These are phyloP conservation scores for Fistularia commersonii DNA, from an alignment of 2,797 vertebrate species.

Conservation along the genomic window DNA sequence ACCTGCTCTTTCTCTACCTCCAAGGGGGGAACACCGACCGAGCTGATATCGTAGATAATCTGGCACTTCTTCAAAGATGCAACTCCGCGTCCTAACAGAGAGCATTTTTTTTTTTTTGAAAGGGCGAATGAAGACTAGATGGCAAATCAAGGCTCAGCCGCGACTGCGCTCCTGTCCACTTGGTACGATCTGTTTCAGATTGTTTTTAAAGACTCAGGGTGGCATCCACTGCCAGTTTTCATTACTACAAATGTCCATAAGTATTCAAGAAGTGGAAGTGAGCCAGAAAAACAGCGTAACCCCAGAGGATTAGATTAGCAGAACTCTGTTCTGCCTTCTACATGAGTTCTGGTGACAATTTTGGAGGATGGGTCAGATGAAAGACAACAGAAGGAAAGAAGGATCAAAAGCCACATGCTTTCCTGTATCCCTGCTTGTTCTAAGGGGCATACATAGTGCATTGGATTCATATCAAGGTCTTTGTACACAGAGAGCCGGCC, in stretches of 20 bases:
- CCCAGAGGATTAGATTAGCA: conserved; percentile 64
- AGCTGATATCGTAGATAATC: conserved; percentile 58
- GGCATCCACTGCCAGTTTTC: conserved; percentile 55
- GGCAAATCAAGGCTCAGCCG: conserved; percentile 51
- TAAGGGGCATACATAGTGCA: conserved; percentile 77
- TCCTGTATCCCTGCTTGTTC: conserved; percentile 73
- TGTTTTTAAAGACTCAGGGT: conserved; percentile 55
- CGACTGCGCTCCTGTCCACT: conserved; percentile 44
- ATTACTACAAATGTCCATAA: conserved; percentile 64
- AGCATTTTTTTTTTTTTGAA: conserved; percentile 24
- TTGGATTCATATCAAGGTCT: conserved; percentile 78
- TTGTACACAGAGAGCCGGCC: conserved; percentile 68
- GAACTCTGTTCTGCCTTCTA: conserved; percentile 51
- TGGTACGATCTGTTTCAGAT: conserved; percentile 43
- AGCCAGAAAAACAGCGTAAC: conserved; percentile 48
- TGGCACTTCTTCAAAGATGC: conserved; percentile 67
- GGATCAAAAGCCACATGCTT: conserved; percentile 78
- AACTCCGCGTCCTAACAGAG: conserved; percentile 62
- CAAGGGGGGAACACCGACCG: conserved; percentile 48
- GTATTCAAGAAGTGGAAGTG: conserved; percentile 57
- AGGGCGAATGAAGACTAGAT: conserved; percentile 42
- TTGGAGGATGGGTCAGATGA: conserved; percentile 77
- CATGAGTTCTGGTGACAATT: conserved; percentile 71
- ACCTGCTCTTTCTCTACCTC: conserved; percentile 58
- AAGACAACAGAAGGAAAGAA: conserved; percentile 75